phyloP scores from a whole-genome alignment of 1,140 invertebrate species.

The Berghia stephanieae region DNA sequence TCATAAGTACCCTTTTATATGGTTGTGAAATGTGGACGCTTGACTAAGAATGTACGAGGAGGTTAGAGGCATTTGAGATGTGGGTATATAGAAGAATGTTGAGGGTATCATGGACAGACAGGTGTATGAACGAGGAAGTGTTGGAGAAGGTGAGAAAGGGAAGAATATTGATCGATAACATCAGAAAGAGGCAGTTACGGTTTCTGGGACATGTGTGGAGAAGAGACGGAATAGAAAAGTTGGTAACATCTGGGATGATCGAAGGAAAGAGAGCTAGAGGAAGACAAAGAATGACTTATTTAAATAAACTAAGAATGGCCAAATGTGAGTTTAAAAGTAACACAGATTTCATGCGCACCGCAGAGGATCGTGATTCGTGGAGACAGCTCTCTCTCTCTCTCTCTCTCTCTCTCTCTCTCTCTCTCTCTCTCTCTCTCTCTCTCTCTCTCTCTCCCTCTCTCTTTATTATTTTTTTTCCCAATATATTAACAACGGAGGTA shows the following conservation, averaged over 20 bases:
- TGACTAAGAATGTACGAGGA: no score
- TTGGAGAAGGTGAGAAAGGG: no score
- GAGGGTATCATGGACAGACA: no score
- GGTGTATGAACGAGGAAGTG: no score
- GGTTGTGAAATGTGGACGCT: no score
- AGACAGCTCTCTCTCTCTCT: neutral
- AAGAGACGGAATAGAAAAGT: neutral
- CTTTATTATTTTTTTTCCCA: neutral
- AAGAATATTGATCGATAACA: no score
- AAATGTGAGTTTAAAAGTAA: neutral
- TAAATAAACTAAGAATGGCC: neutral
- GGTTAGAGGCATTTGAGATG: no score
- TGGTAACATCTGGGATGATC: neutral
- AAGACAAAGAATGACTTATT: neutral
- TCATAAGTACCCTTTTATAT: no score
- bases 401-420: neutral
- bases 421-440: neutral
- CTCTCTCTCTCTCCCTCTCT: conserved; percentile 1
- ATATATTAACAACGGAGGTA: neutral
- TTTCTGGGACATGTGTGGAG: neutral
- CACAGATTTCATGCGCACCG: no score
- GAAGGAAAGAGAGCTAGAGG: neutral
- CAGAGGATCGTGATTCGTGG: no score
- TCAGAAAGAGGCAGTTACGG: no score
- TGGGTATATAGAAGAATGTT: no score